Percentiles rank a stretch among this genome's conserved stretches.
These are phyloP conservation scores for Baronia brevicornis DNA, from an alignment of 2,888 invertebrate genomes.

Conservation along the genomic window DNA sequence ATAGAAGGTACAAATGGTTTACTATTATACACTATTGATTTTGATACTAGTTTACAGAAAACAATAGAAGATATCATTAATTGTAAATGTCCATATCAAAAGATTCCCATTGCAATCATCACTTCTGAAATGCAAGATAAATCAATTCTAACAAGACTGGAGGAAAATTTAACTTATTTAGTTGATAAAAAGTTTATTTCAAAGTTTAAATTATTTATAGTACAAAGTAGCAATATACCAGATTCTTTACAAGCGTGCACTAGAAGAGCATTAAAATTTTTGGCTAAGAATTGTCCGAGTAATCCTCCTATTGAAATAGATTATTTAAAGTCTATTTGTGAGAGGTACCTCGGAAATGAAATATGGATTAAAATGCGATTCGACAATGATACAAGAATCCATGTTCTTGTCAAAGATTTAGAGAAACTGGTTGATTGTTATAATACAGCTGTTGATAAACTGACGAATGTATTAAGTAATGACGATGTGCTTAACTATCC, in stretches of 20 bases:
- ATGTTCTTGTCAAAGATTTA: conserved; percentile 69
- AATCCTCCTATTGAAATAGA: conserved; percentile 76
- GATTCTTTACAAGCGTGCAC: conserved; percentile 43
- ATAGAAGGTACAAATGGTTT: conserved; percentile 60
- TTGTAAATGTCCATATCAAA: conserved; percentile 53
- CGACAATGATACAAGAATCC: conserved; percentile 50
- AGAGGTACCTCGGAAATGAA: conserved; percentile 76
- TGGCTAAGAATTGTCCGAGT: conserved; percentile 64
- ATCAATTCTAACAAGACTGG: conserved; percentile 28
- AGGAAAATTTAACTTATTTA: conserved; percentile 34
- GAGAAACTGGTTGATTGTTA: conserved; percentile 77
- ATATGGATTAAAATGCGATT: conserved; percentile 75
- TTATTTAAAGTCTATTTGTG: conserved; percentile 70
- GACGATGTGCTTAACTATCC: conserved; percentile 75
- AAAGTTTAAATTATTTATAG: conserved; percentile 46
- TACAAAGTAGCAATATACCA: conserved; percentile 39
- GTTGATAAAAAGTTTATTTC: conserved; percentile 45
- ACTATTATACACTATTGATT: conserved; percentile 49
- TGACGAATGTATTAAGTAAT: conserved; percentile 77
- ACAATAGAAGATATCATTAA: conserved; percentile 44
- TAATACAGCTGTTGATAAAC: conserved; percentile 79
- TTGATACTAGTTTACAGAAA: conserved; percentile 32
- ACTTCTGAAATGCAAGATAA: conserved; percentile 34
- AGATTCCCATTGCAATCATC: conserved; percentile 57
- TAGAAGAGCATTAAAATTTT: conserved; percentile 61